phyloP scores from a whole-genome alignment of 2,113 vertebrate genomes.

The Pachyramphus minor region DNA sequence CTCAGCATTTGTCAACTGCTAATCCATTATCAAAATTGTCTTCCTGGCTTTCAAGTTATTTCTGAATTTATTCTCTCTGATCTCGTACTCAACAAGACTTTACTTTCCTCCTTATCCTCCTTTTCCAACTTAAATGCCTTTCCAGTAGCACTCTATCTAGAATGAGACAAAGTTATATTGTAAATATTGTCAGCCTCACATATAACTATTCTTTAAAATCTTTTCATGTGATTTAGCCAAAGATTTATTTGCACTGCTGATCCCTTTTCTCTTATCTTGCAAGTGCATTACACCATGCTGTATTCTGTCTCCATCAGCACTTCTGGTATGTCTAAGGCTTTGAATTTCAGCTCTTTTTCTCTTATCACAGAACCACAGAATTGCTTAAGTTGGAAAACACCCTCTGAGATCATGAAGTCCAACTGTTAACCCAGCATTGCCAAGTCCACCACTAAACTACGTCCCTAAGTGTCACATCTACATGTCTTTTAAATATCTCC shows the following conservation, averaged over 20 bases:
- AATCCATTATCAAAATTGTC: neutral
- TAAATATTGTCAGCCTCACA: neutral
- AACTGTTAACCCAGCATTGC: neutral
- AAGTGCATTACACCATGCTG: neutral
- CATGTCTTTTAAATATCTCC: neutral
- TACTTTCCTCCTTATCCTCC: neutral
- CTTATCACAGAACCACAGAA: neutral
- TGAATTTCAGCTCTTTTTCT: neutral
- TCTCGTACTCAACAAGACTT: neutral
- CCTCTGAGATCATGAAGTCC: neutral
- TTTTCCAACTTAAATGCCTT: neutral
- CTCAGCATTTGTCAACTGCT: neutral
- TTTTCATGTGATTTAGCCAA: neutral
- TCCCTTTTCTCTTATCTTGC: neutral
- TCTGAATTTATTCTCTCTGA: neutral
- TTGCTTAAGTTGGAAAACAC: neutral
- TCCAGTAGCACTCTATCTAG: neutral
- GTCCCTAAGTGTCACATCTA: neutral
- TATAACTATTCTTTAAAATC: neutral
- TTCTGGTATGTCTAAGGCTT: neutral
- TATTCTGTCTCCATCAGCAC: neutral
- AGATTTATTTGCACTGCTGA: neutral
- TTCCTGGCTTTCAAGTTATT: neutral
- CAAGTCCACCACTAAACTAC: neutral
- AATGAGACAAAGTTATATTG: neutral